Evolutionary conservation across 2,797 vertebrate species (phyloP).

Genomic region (Vespertilio murinus): DNA sequence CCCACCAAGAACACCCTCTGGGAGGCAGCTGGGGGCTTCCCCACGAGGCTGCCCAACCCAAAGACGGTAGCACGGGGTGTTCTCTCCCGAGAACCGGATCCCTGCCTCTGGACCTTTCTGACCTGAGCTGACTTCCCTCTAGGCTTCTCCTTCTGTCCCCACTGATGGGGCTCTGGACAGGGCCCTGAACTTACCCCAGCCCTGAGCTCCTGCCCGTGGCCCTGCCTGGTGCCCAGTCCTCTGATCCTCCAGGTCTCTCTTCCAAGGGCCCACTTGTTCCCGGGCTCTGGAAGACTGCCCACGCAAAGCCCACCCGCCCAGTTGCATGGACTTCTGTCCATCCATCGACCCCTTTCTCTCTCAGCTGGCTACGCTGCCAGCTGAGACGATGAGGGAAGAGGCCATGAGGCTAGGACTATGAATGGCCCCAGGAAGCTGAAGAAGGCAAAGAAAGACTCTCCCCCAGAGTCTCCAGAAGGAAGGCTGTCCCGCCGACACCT

Average conservation of each 20-base stretch:
- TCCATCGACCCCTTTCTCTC: background rate
- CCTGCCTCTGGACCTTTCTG: background rate
- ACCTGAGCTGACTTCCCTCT: background rate
- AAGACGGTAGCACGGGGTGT: rapidly evolving
- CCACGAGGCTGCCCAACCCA: background rate
- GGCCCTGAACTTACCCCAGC: background rate
- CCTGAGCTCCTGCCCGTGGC: rapidly evolving
- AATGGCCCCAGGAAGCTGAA: background rate
- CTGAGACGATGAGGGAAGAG: background rate
- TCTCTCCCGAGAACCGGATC: no score
- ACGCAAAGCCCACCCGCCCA: rapidly evolving
- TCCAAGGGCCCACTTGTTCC: no score
- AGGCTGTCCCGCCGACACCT: background rate
- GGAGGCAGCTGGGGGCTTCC: background rate
- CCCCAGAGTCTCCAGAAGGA: background rate
- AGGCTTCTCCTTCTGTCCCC: background rate
- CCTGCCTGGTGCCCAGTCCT: background rate
- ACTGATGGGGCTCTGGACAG: background rate
- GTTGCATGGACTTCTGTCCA: background rate
- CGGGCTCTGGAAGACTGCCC: background rate
- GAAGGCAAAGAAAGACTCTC: no score
- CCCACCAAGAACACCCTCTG: rapidly evolving
- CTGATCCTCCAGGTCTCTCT: background rate
- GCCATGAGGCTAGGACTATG: background rate
- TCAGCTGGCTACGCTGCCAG: background rate